Base-by-base conservation (phyloP, 2,888 invertebrate species). In the Apotomis betuletana region DNA sequence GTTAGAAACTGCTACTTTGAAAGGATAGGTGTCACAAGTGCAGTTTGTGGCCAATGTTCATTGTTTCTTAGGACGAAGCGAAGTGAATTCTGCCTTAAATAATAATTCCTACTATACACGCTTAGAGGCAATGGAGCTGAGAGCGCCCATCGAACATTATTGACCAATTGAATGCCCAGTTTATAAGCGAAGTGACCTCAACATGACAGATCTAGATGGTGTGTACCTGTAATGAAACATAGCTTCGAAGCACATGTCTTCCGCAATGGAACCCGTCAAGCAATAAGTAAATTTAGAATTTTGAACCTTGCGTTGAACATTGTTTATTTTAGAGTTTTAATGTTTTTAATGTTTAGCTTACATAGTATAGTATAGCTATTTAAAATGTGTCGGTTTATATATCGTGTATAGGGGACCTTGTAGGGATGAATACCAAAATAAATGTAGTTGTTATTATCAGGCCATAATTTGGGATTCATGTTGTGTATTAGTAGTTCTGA, bases 251-350 rank as follows among this genome's bases (percentile, higher is more conserved):
- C 78, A 80, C 77, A 85, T 79, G 91, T 91, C 92, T 92, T 92
- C 91, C 91, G 86, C 78, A 75, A 81, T 80, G 85, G 83, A 88
- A 88, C 79, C 86, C 83, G 75, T 77, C 69, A 87, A 92, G 92
- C 91, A 92, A 89, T 88, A 88, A 86, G 74, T 85, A 76, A 80
- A 79, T 77, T 70, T 85, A 85, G 79, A 80, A 46, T 80, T 79
- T 72, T 79, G 79, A 79, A 79, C 78, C 70, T 75, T 80, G 74
- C 75, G 78, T 78, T 77, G 75, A 72, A 77, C 76, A 76, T 78
- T 79, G 71, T 77, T 83, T 81, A 74, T 44, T 81, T 83, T 81
- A 83, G 79, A 78, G 78, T 85, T 82, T 81, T 75, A 82, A 83
- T 84, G 80, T 85, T 85, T 82, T 81, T 75, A 82, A 83, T 84